Evolutionary conservation across 2,888 invertebrate genomes (phyloP).

Genomic region (Eledone cirrhosa): DNA sequence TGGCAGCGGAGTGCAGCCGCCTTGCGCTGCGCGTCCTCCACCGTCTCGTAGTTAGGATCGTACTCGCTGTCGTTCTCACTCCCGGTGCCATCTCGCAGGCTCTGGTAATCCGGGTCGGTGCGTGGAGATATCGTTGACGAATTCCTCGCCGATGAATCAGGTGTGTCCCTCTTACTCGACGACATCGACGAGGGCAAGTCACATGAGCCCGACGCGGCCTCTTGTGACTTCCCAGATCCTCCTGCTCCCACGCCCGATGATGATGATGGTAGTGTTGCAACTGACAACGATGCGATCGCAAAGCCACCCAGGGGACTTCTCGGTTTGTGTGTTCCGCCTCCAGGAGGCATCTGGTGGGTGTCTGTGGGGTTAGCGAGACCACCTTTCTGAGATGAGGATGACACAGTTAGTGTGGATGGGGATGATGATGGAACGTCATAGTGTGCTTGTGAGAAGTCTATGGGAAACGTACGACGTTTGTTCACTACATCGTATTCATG

Average conservation of each 20-base stretch:
- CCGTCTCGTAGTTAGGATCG: conserved; percentile 60
- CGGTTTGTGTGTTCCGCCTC: neutral
- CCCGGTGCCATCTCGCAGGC: conserved; percentile 44
- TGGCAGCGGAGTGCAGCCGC: conserved; percentile 21
- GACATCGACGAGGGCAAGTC: neutral
- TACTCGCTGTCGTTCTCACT: conserved; percentile 39
- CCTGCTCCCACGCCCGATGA: no score
- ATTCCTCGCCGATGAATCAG: conserved; percentile 3
- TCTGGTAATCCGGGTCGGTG: conserved; percentile 46
- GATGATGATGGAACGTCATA: conserved; percentile 22
- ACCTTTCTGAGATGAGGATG: conserved; percentile 15
- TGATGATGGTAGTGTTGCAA: no score
- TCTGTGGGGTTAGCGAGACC: neutral
- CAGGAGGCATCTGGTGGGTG: neutral
- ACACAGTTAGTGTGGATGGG: neutral
- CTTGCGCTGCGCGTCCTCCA: conserved; percentile 49
- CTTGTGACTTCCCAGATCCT: neutral
- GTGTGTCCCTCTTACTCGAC: conserved; percentile 16
- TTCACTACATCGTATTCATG: conserved; percentile 34
- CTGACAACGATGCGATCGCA: neutral
- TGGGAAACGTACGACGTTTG: conserved; percentile 31
- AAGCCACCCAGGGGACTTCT: neutral
- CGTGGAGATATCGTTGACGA: neutral
- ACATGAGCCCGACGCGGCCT: neutral
- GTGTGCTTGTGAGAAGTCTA: conserved; percentile 25